phyloP scores from a whole-genome alignment of 2,113 vertebrate species.

The Piprites chloris region DNA sequence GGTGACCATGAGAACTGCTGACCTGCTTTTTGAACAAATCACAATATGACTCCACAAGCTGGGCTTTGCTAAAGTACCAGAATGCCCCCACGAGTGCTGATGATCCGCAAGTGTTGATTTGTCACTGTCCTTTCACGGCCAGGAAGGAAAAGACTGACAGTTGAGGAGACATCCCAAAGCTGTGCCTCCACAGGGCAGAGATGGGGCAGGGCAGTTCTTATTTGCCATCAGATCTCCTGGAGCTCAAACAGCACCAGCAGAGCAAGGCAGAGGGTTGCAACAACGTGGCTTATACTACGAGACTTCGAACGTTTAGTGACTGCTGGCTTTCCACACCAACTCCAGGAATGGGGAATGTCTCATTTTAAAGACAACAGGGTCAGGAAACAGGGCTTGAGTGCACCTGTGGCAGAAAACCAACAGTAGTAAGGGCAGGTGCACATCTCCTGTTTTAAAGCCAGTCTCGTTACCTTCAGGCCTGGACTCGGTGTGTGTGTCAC shows the following conservation, averaged over 20 bases:
- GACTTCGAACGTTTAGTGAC: neutral
- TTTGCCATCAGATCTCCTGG: neutral
- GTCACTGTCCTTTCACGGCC: neutral
- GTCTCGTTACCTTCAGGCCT: neutral
- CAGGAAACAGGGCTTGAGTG: neutral
- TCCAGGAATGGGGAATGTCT: neutral
- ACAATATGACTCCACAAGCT: neutral
- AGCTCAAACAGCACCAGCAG: neutral
- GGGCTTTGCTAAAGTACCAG: neutral
- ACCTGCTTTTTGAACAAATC: neutral
- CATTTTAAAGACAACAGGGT: neutral
- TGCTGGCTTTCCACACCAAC: neutral
- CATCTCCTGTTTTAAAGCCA: neutral
- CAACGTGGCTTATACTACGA: neutral
- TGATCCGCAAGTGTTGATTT: neutral
- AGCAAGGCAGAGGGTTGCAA: neutral
- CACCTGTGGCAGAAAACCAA: neutral
- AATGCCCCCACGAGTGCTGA: neutral
- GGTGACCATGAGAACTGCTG: neutral
- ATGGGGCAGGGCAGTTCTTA: neutral
- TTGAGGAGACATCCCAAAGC: neutral
- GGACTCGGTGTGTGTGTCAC: neutral
- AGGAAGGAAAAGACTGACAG: neutral
- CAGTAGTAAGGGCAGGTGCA: neutral
- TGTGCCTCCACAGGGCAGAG: neutral